Evolutionary conservation across 2,797 vertebrate genomes (phyloP).

Genomic region (Pagetopsis macropterus): DNA sequence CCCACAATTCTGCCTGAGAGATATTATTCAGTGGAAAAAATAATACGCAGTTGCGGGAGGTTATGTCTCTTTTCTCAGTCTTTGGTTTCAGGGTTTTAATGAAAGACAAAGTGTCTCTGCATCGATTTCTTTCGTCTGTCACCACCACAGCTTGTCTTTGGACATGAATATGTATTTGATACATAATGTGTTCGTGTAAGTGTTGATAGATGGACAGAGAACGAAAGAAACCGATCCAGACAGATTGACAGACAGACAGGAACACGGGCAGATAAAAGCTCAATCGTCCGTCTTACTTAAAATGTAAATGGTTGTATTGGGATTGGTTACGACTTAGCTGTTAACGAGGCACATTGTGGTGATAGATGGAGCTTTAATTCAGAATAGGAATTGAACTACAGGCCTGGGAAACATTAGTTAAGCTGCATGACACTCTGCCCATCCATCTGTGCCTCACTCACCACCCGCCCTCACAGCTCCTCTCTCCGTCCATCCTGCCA

Average conservation of each 20-base stretch:
- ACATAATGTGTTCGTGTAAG: slow-evolving; percentile 3
- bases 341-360: slow-evolving; percentile 72
- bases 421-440: slow-evolving; percentile 56
- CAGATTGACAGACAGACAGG: slow-evolving; percentile 14
- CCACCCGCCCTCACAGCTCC: slow-evolving; percentile 55
- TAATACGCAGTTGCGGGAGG: not conserved
- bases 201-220: slow-evolving; percentile 33
- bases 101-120: slow-evolving; percentile 4
- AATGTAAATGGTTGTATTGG: slow-evolving; percentile 73
- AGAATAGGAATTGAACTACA: slow-evolving; percentile 77
- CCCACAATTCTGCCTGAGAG: slow-evolving; percentile 24
- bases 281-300: slow-evolving; percentile 66
- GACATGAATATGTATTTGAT: slow-evolving; percentile 30
- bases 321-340: slow-evolving; percentile 60
- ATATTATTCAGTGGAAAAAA: slow-evolving; percentile 13
- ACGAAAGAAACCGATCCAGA: slow-evolving; percentile 9
- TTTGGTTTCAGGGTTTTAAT: slow-evolving; percentile 36
- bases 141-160: slow-evolving; percentile 6
- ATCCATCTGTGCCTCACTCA: slow-evolving; percentile 71
- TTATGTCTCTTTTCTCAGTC: not conserved
- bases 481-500: slow-evolving; percentile 54
- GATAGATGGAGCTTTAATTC: slow-evolving; percentile 77
- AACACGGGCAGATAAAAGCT: slow-evolving; percentile 50
- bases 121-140: slow-evolving; percentile 13
- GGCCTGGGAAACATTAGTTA: slow-evolving; percentile 76